These are phyloP conservation scores for Phlogophora meticulosa DNA, from an alignment of 2,888 invertebrate species.

Conservation along the genomic window DNA sequence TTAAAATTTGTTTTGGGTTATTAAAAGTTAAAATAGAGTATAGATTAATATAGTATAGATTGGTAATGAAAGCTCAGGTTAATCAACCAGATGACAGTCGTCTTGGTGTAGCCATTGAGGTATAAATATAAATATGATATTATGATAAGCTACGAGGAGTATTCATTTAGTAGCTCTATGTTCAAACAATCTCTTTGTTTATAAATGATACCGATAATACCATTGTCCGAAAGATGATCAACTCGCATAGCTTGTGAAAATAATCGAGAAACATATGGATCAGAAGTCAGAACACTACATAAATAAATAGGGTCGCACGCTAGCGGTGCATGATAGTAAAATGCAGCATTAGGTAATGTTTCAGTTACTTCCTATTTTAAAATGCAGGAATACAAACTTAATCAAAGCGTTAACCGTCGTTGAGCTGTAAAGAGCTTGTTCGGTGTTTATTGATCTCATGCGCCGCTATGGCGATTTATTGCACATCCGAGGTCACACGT, in stretches of 20 bases:
- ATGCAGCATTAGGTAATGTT: slow-evolving; percentile 12
- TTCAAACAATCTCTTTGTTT: slow-evolving; percentile 73
- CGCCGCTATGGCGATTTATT: slow-evolving; percentile 66
- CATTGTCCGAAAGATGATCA: slow-evolving; percentile 72
- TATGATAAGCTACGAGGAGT: slow-evolving; percentile 54
- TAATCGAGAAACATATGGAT: slow-evolving; percentile 45
- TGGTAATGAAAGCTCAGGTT: slow-evolving; percentile 7
- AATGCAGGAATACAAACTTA: slow-evolving; percentile 10
- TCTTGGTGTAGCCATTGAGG: slow-evolving; percentile 13
- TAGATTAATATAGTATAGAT: not conserved
- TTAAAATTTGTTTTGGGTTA: not conserved
- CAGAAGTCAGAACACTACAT: slow-evolving; percentile 21
- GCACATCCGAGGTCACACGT: slow-evolving; percentile 81
- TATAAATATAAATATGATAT: slow-evolving; percentile 40
- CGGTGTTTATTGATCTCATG: slow-evolving; percentile 48
- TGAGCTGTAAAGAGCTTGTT: slow-evolving; percentile 26
- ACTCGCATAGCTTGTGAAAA: slow-evolving; percentile 66
- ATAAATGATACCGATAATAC: slow-evolving; percentile 71
- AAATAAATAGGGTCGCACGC: slow-evolving; percentile 26
- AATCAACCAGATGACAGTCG: slow-evolving; percentile 6
- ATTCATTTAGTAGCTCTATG: slow-evolving; percentile 53
- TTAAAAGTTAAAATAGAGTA: not conserved
- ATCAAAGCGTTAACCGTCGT: slow-evolving; percentile 18
- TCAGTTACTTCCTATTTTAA: slow-evolving; percentile 5
- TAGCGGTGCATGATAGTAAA: slow-evolving; percentile 17